phyloP scores from a whole-genome alignment of 2,113 vertebrate species.

The Macrotis lagotis region DNA sequence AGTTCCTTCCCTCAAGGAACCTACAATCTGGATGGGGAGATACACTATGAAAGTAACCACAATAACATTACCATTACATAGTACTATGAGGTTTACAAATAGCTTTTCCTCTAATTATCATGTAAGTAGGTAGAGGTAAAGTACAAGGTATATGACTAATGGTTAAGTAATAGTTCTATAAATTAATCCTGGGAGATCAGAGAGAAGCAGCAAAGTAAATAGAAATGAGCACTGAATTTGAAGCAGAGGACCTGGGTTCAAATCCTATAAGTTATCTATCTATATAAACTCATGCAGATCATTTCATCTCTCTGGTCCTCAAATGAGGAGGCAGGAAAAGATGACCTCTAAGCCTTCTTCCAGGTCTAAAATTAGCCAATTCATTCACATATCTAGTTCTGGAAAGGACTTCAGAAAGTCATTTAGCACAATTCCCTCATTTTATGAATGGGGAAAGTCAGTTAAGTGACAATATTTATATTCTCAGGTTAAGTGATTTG shows the following conservation, averaged over 20 bases:
- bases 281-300: neutral
- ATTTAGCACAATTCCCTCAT: neutral
- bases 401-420: neutral
- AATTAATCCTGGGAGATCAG: neutral
- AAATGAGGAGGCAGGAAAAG: neutral
- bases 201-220: neutral
- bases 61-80: neutral
- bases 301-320: neutral
- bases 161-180: neutral
- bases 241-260: neutral
- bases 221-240: neutral
- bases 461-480: neutral
- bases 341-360: neutral
- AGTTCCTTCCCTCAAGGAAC: neutral
- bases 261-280: neutral
- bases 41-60: neutral
- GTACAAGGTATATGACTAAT: neutral
- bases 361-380: neutral
- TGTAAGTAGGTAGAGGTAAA: neutral
- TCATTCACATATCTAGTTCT: neutral
- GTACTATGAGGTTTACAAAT: neutral
- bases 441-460: neutral
- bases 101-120: neutral
- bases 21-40: neutral
- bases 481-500: neutral